Base-by-base conservation (phyloP, 2,888 invertebrate species). In the Dolomedes plantarius region DNA sequence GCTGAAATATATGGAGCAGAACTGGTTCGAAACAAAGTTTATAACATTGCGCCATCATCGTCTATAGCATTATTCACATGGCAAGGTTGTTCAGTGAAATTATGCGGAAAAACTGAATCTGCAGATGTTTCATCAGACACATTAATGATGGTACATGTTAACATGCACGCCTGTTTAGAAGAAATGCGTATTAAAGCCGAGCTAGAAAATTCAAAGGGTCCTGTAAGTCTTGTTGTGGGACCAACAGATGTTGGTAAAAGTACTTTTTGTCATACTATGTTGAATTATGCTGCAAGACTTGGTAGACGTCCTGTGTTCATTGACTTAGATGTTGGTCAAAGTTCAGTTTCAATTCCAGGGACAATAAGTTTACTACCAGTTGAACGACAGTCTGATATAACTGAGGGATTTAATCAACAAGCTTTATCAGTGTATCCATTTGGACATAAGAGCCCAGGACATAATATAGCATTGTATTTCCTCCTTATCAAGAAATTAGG, bases 1-100 rank as follows among this genome's bases (percentile, higher is more conserved):
- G 98, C 98, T 0, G 99, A 99, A 92, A 94, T 99, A 67, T 99
- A 98, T 92, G 99, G 99, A 0, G 97, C 98, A 0, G 99, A 99
- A 92, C 91, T 99, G 86, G 96, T 97, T 0, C 96, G 96, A 92
- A 96, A 96, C 74, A 98, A 97, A 91, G 94, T 95, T 0, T 98
- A 98, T 91, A 95, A 95, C 89, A 98, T 98, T 91, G 93, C 94
- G 6, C 94, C 95, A 2, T 97, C 98, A 0, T 95, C 98, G 0
- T 98, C 99, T 92, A 95, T 98, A 11, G 98, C 98, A 0, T 95
- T 99, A 23, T 99, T 95, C 90, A 97, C 98, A 0, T 99, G 97
- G 95, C 97, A 98, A 90, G 98, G 98, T 0, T 98, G 98, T 90
- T 94, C 94, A 0, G 92, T 99, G 0, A 96, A 96, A 89, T 90